Conservation (phyloP, 1,140 invertebrate species). For the Nautilus pompilius region DNA sequence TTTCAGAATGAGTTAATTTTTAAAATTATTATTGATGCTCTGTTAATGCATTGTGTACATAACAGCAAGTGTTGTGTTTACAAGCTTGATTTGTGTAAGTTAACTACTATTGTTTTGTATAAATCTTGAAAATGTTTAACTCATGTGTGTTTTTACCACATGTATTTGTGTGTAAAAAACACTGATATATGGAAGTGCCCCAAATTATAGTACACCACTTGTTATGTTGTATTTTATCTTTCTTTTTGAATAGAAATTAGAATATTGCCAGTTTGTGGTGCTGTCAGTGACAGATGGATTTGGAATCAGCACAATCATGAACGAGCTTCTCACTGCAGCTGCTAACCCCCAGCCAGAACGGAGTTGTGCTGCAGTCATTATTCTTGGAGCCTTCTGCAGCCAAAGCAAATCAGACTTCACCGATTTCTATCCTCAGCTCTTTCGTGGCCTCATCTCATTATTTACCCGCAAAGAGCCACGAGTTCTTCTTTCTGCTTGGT, state of each 20-base stretch:
- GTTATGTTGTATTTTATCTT: not conserved
- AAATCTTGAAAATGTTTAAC: no score
- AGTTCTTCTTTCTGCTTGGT: slow-evolving; percentile 82
- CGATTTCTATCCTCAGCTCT: slow-evolving; percentile 80
- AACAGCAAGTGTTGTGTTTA: no score
- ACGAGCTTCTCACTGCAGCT: slow-evolving; percentile 70
- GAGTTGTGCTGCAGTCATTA: slow-evolving; percentile 73
- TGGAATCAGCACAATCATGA: slow-evolving; percentile 83
- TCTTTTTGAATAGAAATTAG: slow-evolving; percentile 65
- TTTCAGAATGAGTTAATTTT: no score
- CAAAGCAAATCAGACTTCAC: slow-evolving; percentile 80
- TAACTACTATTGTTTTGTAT: no score
- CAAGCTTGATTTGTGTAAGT: no score
- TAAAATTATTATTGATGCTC: no score
- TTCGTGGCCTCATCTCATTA: slow-evolving; percentile 81
- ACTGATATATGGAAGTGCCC: no score
- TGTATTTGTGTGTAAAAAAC: no score
- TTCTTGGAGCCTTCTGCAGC: slow-evolving; percentile 85
- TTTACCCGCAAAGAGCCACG: slow-evolving; percentile 78
- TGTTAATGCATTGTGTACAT: no score
- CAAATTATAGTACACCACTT: not conserved
- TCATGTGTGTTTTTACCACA: no score
- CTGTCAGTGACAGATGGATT: slow-evolving; percentile 78
- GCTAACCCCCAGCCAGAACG: slow-evolving; percentile 15
- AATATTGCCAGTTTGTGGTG: slow-evolving; percentile 90